Evolutionary conservation across 2,797 vertebrate species (phyloP).

Genomic region (Malurus splendens): DNA sequence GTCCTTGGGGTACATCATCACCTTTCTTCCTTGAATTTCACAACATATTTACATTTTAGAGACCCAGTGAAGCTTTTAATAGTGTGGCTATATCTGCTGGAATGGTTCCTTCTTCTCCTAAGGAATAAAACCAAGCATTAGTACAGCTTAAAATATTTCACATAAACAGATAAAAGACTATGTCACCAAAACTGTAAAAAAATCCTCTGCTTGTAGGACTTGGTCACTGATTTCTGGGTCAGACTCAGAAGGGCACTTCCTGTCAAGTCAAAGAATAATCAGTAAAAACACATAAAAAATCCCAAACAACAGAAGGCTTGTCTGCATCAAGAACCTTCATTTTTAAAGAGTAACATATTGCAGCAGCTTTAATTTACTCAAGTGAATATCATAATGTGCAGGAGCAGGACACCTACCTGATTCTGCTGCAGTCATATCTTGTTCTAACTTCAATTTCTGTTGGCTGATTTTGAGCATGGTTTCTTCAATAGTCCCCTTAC

Average conservation of each 20-base stretch:
- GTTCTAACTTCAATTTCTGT: slow-evolving; percentile 91
- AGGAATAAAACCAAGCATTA: neutral
- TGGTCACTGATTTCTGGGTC: neutral
- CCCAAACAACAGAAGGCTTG: neutral
- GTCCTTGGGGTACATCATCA: slow-evolving; percentile 54
- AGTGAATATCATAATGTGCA: neutral
- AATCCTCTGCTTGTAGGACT: neutral
- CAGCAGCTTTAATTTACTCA: neutral
- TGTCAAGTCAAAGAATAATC: neutral
- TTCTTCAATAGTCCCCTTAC: slow-evolving; percentile 90
- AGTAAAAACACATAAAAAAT: neutral
- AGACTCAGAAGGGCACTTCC: neutral
- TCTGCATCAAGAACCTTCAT: neutral
- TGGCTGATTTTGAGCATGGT: slow-evolving; percentile 89
- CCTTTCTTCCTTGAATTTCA: slow-evolving; percentile 7
- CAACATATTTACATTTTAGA: slow-evolving; percentile 69
- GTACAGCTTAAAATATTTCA: neutral
- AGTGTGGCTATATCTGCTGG: slow-evolving; percentile 91
- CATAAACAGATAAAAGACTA: neutral
- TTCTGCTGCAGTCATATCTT: slow-evolving; percentile 91
- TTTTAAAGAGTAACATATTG: neutral
- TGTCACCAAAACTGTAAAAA: neutral
- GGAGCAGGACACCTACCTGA: slow-evolving; percentile 71
- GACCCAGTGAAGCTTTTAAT: slow-evolving; percentile 88
- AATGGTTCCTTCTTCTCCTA: slow-evolving; percentile 84